Evolutionary conservation across 2,888 invertebrate genomes (phyloP).

Genomic region (Melanargia galathea): DNA sequence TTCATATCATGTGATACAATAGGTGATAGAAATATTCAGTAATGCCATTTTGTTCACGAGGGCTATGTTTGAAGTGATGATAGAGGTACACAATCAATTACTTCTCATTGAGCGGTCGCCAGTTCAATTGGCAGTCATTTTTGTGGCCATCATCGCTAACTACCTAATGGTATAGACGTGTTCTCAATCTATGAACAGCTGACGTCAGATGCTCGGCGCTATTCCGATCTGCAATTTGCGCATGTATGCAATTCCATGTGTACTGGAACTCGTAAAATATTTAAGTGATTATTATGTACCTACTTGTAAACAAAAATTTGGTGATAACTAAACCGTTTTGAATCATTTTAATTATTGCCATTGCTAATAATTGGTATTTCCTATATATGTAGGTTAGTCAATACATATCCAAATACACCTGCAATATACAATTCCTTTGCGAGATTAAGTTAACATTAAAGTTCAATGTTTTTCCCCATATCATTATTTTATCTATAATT

Average conservation of each 20-base stretch:
- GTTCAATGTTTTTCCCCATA: too few relatives aligned
- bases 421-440: too few relatives aligned
- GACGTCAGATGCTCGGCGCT: constrained; percentile 27
- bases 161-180: constrained; percentile 48
- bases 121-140: constrained; percentile 72
- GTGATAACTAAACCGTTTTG: too few relatives aligned
- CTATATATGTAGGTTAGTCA: too few relatives aligned
- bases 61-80: constrained; percentile 55
- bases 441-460: too few relatives aligned
- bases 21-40: constrained; percentile 37
- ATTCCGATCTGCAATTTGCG: constrained; percentile 2
- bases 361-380: too few relatives aligned
- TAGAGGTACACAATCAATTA: constrained; percentile 69
- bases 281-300: too few relatives aligned
- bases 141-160: constrained; percentile 54
- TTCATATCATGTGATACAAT: constrained; percentile 34
- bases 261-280: too few relatives aligned
- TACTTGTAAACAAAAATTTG: too few relatives aligned
- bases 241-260: not conserved
- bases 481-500: too few relatives aligned
- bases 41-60: constrained; percentile 35
- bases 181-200: constrained; percentile 32
- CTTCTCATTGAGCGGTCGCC: constrained; percentile 69
- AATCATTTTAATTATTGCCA: too few relatives aligned
- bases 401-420: too few relatives aligned